Base-by-base conservation (phyloP, 2,113 vertebrate species). In the Zosterops japonicus region DNA sequence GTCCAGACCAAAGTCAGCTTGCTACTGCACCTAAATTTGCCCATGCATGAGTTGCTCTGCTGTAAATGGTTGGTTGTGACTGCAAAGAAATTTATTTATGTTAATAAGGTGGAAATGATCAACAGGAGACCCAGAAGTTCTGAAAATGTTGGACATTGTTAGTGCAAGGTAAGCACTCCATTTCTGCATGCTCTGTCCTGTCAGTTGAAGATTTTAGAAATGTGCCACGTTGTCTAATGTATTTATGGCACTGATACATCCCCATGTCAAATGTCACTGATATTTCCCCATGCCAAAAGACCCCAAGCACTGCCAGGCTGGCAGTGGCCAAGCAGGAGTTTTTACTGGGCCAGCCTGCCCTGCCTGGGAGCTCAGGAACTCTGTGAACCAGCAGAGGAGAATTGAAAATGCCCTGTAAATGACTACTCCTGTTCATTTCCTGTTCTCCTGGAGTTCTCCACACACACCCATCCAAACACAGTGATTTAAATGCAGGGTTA, bases 291-390 rank as follows among this genome's bases (percentile, higher is more conserved):
- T 33, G 60, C 11, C 42, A 29, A n/a, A 70, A 23, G 8, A 7
- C 15, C 25, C 21, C 5, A 23, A 36, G 53, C 16, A 57, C 8
- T 1, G 1, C 0, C 1, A 28, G 44, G 42, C 49, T 21, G 46
- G 29, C 49, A 72, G 24, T 29, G 53, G 44, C 46, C 29, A 60
- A 20, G 33, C 22, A 75, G 83, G 39, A 9, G 8, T 5, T 27
- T 41, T 1, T 2, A 3, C 9, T 28, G 18, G 36, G 70, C 65
- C 74, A 70, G 44, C 18, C 42, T 59, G 61, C 16, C 1, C 2
- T 3, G 9, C 44, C 2, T 11, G 35, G 67, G 55, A 83, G 83
- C n/a, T 90, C 39, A 56, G 61, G 70, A 46, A 2, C 5, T 23
- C 16, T 20, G 19, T 24, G 57, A 70, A 29, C 14, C 52, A n/a